phyloP scores from a whole-genome alignment of 2,797 vertebrate genomes.

The Pampus argenteus region DNA sequence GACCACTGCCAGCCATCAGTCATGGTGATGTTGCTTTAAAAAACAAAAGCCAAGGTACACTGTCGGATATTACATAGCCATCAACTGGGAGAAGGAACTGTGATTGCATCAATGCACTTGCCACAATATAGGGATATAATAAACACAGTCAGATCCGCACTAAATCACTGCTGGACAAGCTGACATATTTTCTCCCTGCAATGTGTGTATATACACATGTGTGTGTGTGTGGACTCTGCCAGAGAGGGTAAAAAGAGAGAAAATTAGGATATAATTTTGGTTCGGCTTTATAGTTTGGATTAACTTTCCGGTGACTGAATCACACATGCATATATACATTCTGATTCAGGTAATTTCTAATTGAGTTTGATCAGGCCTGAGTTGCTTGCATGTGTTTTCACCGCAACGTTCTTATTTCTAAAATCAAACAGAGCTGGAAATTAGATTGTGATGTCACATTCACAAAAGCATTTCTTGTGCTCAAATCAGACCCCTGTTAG shows the following conservation, averaged over 20 bases:
- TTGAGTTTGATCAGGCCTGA: constrained; percentile 31
- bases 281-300: constrained; percentile 31
- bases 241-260: not conserved
- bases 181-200: constrained; percentile 21
- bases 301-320: constrained; percentile 21
- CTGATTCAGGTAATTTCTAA: constrained; percentile 41
- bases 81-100: constrained; percentile 33
- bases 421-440: constrained; percentile 51
- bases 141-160: constrained; percentile 36
- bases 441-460: constrained; percentile 53
- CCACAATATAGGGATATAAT: constrained; percentile 40
- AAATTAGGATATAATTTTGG: constrained; percentile 16
- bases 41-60: constrained; percentile 34
- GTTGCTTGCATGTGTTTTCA: constrained; percentile 30
- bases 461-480: constrained; percentile 31
- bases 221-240: constrained; percentile 12
- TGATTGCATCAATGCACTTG: constrained; percentile 42
- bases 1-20: constrained; percentile 42
- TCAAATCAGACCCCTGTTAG: constrained; percentile 51
- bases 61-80: constrained; percentile 38
- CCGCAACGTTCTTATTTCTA: constrained; percentile 33
- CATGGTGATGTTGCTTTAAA: constrained; percentile 42
- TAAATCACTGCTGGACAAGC: constrained; percentile 32
- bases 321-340: constrained; percentile 13
- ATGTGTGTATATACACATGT: not conserved